phyloP scores from a whole-genome alignment of 2,888 invertebrate genomes.

The Rambutsinella grinnellia region DNA sequence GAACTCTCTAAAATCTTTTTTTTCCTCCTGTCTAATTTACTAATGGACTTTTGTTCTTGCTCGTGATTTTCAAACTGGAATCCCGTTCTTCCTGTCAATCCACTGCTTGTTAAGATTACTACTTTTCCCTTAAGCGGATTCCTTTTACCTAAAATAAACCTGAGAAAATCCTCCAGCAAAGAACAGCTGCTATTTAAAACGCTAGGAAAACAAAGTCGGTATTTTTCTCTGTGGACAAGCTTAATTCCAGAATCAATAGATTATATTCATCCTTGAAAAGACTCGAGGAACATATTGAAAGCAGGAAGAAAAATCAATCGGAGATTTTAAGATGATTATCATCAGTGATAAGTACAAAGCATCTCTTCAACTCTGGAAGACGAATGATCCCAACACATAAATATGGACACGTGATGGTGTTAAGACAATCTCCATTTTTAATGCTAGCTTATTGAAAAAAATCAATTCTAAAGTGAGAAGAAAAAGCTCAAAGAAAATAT shows the following conservation, averaged over 20 bases:
- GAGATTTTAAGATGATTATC: neutral
- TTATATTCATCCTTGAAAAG: conserved; percentile 3
- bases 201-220: conserved; percentile 4
- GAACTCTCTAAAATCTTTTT: neutral
- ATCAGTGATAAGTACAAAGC: neutral
- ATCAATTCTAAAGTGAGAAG: no score
- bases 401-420: conserved; percentile 55
- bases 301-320: conserved; percentile 35
- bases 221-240: neutral
- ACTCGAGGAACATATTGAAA: conserved; percentile 48
- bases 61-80: conserved; percentile 32
- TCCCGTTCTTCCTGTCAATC: conserved; percentile 14
- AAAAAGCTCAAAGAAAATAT: no score
- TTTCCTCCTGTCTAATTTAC: neutral
- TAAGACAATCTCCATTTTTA: no score
- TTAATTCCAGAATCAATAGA: conserved; percentile 21
- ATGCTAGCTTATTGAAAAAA: neutral
- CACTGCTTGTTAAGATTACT: neutral
- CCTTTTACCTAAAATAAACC: neutral
- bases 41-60: conserved; percentile 35
- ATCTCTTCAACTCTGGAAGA: no score
- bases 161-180: neutral
- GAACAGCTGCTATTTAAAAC: neutral
- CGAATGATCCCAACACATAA: conserved; percentile 46
- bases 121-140: neutral